Base-by-base conservation (phyloP, 2,888 invertebrate genomes). In the Mythimna impura region DNA sequence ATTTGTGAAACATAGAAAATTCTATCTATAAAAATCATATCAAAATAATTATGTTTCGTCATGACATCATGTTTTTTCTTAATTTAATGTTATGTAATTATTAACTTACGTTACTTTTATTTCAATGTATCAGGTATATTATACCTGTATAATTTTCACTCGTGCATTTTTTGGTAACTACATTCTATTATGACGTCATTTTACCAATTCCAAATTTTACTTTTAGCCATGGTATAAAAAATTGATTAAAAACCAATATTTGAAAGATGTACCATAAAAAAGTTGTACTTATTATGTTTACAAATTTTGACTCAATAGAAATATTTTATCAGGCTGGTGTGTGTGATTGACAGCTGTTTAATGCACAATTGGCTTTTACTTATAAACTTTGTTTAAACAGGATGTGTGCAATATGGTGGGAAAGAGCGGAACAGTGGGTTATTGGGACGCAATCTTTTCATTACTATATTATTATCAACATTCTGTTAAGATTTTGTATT, bases 351-450 rank as follows among this genome's bases (percentile, higher is more conserved):
- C 65, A 73, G 55, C 9, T 40, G 1, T 30, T 66, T 40, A 8
- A 25, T 3, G 30, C 52, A 40, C 34, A 61, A 20, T 55, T 40
- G 10, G 30, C 60, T 70, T 76, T 34, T 34, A 30, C 54, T 7
- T n/a, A 66, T 40, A 58, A 69, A 69, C 66, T 47, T 58, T 69
- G 77, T 77, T 77, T 71, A 47, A 71, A 65, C 60, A 60, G 30
- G 17, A 30, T 43, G 12, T 62, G 61, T 73, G 73, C 68, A 30
- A 30, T 74, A 73, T n/a, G 14, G 22, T 20, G 43, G n/a, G 12
- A n/a, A 50, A 50, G 14, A 52, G 10, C 14, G n/a, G 14, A 12
- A 10, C 17, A 5, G 1, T 30, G 12, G 40, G 30, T 34, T 20
- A 30, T 12, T 9, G 50, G 22, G 14, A 34, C 30, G 57, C 6